Base-by-base conservation (phyloP, 2,797 vertebrate genomes). In the Lithobates sylvaticus region DNA sequence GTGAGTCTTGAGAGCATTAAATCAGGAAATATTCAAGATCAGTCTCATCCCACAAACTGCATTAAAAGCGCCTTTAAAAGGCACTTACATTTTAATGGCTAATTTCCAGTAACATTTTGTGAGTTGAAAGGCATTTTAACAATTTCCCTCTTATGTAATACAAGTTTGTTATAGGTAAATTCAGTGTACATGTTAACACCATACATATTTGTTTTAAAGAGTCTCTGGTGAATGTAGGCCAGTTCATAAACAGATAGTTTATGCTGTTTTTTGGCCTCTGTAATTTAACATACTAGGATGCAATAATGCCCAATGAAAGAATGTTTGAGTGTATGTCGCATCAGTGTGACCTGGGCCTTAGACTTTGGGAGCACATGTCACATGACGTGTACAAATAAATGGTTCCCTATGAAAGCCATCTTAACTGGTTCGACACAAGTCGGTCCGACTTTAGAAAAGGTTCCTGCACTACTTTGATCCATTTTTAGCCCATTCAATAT, bases 11-110 rank as follows among this genome's bases (percentile, higher is more conserved):
- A 36, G 34, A 50, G 42, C 71, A 80, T 73, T 81, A 85, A 85
- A 80, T 85, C 77, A 80, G 27, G n/a, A 29, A 21, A 64, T 47
- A 80, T 85, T 65, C 71, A 47, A 74, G 77, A 67, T 69, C 77
- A 67, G 58, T 36, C 42, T 5, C 76, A 78, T 65, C 58, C 76
- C 84, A 29, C 29, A 68, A 85, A 80, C 78, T 54, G 77, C 70
- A 80, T 80, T 78, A 90, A 88, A 92, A 89, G 8, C 84, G 90
- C 90, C 89, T 92, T 93, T 91, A 90, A 93, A 94, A 92, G 93
- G 90, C 91, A 89, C 89, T 93, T 93, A 86, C 84, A 88, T 91
- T 93, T 61, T 93, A 92, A 91, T 89, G 85, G 89, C 90, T 93
- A 89, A 94, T 94, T 94, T 90, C 88, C 85, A 88, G 85, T 39